Percentiles rank a stretch among this genome's conserved stretches.
phyloP scores from a whole-genome alignment of 2,888 invertebrate genomes.

The Cephus rjabovi region DNA sequence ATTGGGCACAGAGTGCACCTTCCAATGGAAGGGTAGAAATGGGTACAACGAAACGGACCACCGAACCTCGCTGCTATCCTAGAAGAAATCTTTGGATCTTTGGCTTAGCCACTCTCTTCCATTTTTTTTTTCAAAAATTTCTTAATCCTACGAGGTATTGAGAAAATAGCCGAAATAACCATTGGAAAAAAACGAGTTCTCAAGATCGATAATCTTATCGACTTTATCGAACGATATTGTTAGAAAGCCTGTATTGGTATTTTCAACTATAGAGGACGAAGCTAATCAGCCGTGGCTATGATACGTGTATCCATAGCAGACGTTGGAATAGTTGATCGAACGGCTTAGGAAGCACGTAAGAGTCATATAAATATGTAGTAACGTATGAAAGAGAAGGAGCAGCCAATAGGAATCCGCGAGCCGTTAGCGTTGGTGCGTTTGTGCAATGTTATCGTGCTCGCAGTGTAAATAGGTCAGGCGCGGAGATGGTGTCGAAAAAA shows the following conservation, averaged over 20 bases:
- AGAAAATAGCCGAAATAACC: not conserved
- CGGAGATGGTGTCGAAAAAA: conserved; percentile 57
- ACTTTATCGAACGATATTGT: not conserved
- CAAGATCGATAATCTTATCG: not conserved
- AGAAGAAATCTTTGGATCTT: not conserved
- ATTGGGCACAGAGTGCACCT: not conserved
- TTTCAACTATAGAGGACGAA: not conserved
- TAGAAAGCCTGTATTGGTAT: not conserved
- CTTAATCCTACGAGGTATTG: not conserved
- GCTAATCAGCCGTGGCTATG: not conserved
- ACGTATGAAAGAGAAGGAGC: not conserved
- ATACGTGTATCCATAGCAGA: not conserved
- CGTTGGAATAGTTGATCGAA: not conserved
- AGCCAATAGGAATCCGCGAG: not conserved
- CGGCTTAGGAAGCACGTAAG: not conserved
- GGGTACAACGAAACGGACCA: not conserved
- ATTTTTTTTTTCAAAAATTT: not conserved
- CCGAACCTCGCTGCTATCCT: not conserved
- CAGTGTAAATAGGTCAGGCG: conserved; percentile 51
- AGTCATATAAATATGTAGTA: not conserved
- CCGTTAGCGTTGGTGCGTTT: conserved; percentile 15
- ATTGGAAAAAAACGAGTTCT: not conserved
- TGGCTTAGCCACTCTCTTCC: too few species aligned
- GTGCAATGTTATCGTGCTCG: conserved; percentile 11
- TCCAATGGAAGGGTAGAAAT: not conserved